Conservation (phyloP, 2,113 vertebrate species). For the Phalacrocorax carbo region DNA sequence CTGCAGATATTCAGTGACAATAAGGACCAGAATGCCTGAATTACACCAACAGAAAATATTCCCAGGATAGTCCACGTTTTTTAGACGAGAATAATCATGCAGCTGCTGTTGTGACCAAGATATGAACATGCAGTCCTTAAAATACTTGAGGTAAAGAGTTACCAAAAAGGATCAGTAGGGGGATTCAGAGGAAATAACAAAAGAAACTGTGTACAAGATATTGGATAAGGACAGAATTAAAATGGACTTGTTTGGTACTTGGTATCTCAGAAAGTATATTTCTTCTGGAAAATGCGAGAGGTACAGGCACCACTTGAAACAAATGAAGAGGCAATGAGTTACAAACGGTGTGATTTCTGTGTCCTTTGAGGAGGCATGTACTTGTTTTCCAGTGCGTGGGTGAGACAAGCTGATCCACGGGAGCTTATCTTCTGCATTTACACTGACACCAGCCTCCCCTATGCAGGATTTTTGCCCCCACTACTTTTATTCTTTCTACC, state of each 20-base stretch:
- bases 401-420: neutral
- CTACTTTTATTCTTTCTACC: neutral
- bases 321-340: neutral
- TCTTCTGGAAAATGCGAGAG: neutral
- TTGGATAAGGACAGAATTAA: neutral
- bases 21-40: neutral
- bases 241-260: neutral
- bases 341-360: neutral
- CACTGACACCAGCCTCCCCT: neutral
- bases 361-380: neutral
- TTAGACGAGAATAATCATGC: neutral
- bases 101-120: neutral
- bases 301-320: neutral
- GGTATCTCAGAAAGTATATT: neutral
- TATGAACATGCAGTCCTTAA: neutral
- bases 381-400: neutral
- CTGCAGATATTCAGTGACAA: neutral
- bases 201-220: neutral
- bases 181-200: neutral
- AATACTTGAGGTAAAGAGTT: neutral
- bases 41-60: neutral
- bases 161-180: neutral
- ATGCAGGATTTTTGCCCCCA: too few species aligned
- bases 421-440: neutral
- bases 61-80: neutral